Base-by-base conservation (phyloP, 2,888 invertebrate species). In the Ochropleura leucogaster region DNA sequence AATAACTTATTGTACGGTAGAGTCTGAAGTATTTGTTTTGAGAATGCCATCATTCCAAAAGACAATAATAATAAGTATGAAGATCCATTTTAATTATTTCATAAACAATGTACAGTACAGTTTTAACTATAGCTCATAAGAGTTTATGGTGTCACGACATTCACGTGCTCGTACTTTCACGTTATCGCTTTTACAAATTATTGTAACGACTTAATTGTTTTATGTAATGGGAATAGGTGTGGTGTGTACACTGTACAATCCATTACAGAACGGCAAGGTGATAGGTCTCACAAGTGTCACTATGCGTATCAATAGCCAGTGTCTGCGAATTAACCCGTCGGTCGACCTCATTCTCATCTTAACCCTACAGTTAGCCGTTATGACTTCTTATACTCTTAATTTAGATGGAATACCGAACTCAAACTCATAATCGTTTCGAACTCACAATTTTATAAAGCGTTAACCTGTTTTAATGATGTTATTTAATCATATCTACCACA, bases 301-400 rank as follows among this genome's bases (percentile, higher is more conserved):
- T 77, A 64, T 81, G 77, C 60, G 77, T 77, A 77, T 73, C 77
- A 81, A 79, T 64, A 76, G 83, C 64, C 73, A 78, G 60, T 75
- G 64, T 74, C 73, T 80, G 67, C 69, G 66, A 82, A 65, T 77
- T 71, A 79, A 77, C 68, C 72, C 76, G 76, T 20, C 75, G 72
- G 65, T n/a, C 79, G 79, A 79, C 83, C 87, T 80, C 75, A 76
- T 81, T 87, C 74, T 72, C 63, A 74, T 74, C 67, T 70, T 59
- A 77, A 80, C 65, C 69, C 68, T 69, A 82, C 71, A 77, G 85
- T 85, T 74, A 83, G 62, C 62, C 65, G 71, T 77, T 72, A 85
- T 78, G 70, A 74, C 70, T 80, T 76, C 64, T 68, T 64, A 72
- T 68, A 71, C 59, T 74, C 44, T 68, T 67, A 68, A 66, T 79